phyloP scores from a whole-genome alignment of 2,888 invertebrate genomes.

The Agonopterix arenella region DNA sequence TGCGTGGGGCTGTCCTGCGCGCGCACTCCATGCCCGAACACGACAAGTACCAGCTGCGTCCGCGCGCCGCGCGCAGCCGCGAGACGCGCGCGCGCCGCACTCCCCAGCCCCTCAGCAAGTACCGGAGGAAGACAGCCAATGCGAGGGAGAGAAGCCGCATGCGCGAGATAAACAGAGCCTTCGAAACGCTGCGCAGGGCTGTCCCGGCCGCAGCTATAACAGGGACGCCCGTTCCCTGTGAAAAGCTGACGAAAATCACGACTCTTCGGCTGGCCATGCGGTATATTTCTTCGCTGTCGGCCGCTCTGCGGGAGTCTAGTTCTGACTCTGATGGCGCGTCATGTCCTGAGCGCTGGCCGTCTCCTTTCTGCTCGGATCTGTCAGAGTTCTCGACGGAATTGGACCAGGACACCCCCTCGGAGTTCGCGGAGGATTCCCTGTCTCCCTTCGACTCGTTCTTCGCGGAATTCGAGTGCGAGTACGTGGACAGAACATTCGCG shows the following conservation, averaged over 20 bases:
- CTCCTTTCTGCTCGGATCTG: slow-evolving; percentile 70
- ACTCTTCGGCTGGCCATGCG: slow-evolving; percentile 91
- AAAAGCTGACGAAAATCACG: slow-evolving; percentile 93
- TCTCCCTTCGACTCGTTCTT: slow-evolving; percentile 77
- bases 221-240: slow-evolving; percentile 76
- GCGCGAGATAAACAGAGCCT: slow-evolving; percentile 93
- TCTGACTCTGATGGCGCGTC: slow-evolving; percentile 17
- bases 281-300: slow-evolving; percentile 87
- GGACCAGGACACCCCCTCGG: slow-evolving; percentile 66
- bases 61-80: slow-evolving; percentile 66
- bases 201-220: slow-evolving; percentile 81
- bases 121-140: slow-evolving; percentile 93
- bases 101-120: slow-evolving; percentile 89
- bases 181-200: slow-evolving; percentile 86
- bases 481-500: slow-evolving; percentile 67
- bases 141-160: slow-evolving; percentile 91
- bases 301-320: slow-evolving; percentile 69
- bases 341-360: slow-evolving; percentile 56
- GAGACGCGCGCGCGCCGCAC: slow-evolving; percentile 77
- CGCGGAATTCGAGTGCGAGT: slow-evolving; percentile 70
- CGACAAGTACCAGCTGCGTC: slow-evolving; percentile 75
- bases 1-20: slow-evolving; percentile 32
- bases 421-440: slow-evolving; percentile 72
- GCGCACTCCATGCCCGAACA: slow-evolving; percentile 70
- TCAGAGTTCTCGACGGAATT: slow-evolving; percentile 70